Evolutionary conservation across 1,140 invertebrate genomes (phyloP).

Genomic region (Anastrepha obliqua): DNA sequence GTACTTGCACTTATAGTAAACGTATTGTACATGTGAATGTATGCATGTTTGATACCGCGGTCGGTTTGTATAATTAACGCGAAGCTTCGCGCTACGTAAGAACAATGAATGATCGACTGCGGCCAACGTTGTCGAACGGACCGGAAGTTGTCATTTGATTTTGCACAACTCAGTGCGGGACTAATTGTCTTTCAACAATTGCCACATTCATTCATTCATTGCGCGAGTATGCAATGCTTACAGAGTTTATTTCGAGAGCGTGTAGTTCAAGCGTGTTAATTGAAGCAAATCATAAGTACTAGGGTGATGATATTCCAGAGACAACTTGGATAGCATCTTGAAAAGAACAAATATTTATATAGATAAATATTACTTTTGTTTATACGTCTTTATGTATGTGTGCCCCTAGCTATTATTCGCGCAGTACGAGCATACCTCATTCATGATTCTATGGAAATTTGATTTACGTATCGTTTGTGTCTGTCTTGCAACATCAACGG

Average conservation of each 20-base stretch:
- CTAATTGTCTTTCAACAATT: conserved; percentile 43
- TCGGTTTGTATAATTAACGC: conserved; percentile 40
- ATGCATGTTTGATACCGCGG: background rate
- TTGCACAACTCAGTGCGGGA: conserved; percentile 1
- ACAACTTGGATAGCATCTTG: background rate
- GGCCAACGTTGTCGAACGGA: background rate
- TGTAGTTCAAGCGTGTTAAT: conserved; percentile 52
- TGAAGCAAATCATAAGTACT: conserved; percentile 21
- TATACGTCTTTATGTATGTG: background rate
- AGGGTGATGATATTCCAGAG: background rate
- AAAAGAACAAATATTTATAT: background rate
- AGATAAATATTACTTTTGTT: background rate
- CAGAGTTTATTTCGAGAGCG: conserved; percentile 4
- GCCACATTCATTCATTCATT: conserved; percentile 1
- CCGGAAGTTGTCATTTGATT: conserved; percentile 52
- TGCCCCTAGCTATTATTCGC: background rate
- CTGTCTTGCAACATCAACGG: conserved; percentile 6
- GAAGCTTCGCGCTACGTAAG: background rate
- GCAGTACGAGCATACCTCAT: background rate
- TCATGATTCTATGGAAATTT: conserved; percentile 44
- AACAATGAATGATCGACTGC: background rate
- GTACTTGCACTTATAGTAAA: background rate
- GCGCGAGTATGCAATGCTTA: background rate
- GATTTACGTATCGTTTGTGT: conserved; percentile 2
- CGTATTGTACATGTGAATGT: background rate